These are phyloP conservation scores for Amblyteles armatorius DNA, from an alignment of 2,888 invertebrate species.

Conservation along the genomic window DNA sequence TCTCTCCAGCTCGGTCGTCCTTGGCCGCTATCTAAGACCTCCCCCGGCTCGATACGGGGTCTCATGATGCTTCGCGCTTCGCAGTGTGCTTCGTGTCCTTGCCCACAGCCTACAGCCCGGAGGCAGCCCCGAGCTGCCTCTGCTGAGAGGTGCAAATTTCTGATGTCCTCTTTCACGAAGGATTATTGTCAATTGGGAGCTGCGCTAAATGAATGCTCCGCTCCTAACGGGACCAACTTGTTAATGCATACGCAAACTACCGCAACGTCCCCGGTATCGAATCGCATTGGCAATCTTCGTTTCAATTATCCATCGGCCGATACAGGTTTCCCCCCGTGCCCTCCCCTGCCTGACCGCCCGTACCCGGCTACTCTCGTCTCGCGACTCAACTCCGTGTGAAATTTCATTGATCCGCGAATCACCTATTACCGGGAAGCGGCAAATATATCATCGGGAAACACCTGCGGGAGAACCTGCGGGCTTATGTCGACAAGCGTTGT, in stretches of 20 bases:
- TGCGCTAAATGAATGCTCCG: constrained; percentile 30
- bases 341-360: background rate
- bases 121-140: constrained; percentile 9
- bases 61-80: constrained; percentile 45
- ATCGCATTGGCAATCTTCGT: constrained; percentile 30
- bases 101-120: background rate
- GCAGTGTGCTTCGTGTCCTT: constrained; percentile 39
- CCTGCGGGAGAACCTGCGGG: background rate
- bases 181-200: background rate
- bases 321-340: background rate
- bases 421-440: background rate
- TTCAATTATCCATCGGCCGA: constrained; percentile 47
- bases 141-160: background rate
- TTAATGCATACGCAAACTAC: constrained; percentile 8
- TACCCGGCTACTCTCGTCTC: background rate
- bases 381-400: background rate
- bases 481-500: background rate
- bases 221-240: constrained; percentile 13
- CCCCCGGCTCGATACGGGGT: constrained; percentile 69
- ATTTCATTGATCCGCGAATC: background rate
- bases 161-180: background rate
- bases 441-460: background rate
- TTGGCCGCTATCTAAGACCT: constrained; percentile 70
- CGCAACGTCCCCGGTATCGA: background rate
- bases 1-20: constrained; percentile 60